These are phyloP conservation scores for Aurelia coerulea DNA, from an alignment of 30 jellyfish, hydroid and myxozoan genomes.

Conservation along the genomic window DNA sequence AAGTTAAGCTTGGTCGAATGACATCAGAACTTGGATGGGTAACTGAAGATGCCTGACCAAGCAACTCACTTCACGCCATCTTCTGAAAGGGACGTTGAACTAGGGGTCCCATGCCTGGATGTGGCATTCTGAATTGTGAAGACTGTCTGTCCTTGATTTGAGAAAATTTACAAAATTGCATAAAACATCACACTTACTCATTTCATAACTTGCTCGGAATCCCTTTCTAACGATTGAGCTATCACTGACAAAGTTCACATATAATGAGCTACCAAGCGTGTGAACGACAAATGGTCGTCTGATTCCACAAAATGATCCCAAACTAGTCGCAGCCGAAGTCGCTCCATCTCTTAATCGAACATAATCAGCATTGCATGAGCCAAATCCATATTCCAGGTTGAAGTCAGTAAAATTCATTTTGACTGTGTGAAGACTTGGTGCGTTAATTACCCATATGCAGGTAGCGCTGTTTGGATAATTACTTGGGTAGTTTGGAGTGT, in stretches of 20 bases:
- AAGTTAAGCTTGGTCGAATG: too few species aligned
- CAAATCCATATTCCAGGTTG: slow-evolving; percentile 46
- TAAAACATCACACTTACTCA: slow-evolving; percentile 17
- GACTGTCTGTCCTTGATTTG: too few species aligned
- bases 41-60: too few species aligned
- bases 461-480: slow-evolving; percentile 46
- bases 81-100: too few species aligned
- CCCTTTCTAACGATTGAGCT: slow-evolving; percentile 46
- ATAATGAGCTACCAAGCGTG: slow-evolving; percentile 36
- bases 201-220: slow-evolving; percentile 58
- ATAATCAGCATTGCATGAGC: slow-evolving; percentile 47
- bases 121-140: too few species aligned
- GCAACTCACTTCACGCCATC: too few species aligned
- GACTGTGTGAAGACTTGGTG: slow-evolving; percentile 52
- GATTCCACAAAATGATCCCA: slow-evolving; percentile 49
- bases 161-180: not conserved
- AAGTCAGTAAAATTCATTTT: slow-evolving; percentile 50
- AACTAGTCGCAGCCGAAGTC: slow-evolving; percentile 38
- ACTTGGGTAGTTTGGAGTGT: slow-evolving; percentile 69
- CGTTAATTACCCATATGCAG: slow-evolving; percentile 68
- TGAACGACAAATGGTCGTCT: slow-evolving; percentile 29
- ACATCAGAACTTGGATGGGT: too few species aligned
- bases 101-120: too few species aligned
- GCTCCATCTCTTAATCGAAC: slow-evolving; percentile 68
- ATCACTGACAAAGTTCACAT: slow-evolving; percentile 41